Conservation (phyloP, 2,888 invertebrate species). For the Fragum whitleyi region DNA sequence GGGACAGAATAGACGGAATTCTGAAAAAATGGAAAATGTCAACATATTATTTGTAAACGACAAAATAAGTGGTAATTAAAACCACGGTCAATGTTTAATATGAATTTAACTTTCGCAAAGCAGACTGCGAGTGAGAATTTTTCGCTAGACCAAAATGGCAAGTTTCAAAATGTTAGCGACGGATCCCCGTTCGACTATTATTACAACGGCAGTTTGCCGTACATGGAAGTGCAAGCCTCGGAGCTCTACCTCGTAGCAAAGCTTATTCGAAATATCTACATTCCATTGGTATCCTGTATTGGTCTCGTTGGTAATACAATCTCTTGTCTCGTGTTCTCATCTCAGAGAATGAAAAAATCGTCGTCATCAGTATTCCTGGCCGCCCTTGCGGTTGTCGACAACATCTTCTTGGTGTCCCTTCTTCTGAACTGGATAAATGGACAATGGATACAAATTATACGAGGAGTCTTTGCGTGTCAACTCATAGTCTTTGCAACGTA, state of each 20-base stretch:
- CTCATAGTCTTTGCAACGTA: slow-evolving; percentile 84
- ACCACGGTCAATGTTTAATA: slow-evolving; percentile 4
- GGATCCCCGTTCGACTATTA: neutral
- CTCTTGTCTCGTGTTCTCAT: slow-evolving; percentile 91
- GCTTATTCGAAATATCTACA: slow-evolving; percentile 75
- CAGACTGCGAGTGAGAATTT: neutral
- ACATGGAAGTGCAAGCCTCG: neutral
- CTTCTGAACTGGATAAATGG: slow-evolving; percentile 84
- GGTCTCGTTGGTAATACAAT: slow-evolving; percentile 91
- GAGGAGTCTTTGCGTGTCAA: slow-evolving; percentile 87
- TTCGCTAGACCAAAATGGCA: neutral
- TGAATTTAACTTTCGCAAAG: neutral
- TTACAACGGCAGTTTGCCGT: neutral
- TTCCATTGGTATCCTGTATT: slow-evolving; percentile 89
- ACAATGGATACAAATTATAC: slow-evolving; percentile 57
- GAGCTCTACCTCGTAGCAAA: slow-evolving; percentile 1
- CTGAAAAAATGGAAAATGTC: too few species aligned
- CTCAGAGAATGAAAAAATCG: slow-evolving; percentile 89
- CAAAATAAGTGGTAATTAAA: too few species aligned
- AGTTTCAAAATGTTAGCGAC: neutral
- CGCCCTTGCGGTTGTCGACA: slow-evolving; percentile 88
- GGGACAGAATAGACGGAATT: too few species aligned
- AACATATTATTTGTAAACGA: too few species aligned
- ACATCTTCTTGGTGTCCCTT: slow-evolving; percentile 87
- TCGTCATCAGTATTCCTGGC: slow-evolving; percentile 92